Conservation (phyloP, 53 echinoderm and acorn worm genomes). For the Mesocentrotus franciscanus region DNA sequence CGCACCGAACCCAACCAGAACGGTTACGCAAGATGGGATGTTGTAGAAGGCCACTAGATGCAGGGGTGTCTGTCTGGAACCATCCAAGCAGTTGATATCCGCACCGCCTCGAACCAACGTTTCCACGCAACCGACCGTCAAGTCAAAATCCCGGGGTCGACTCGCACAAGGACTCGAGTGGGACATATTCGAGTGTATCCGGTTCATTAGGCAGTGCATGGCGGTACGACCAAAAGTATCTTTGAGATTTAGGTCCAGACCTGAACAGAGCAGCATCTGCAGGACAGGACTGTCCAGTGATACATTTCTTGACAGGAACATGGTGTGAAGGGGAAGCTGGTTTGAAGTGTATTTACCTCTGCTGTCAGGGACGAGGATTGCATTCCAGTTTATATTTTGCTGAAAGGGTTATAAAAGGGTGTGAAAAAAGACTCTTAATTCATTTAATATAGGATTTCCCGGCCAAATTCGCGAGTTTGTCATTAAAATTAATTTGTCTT, state of each 20-base stretch:
- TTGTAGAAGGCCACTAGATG: slow-evolving; percentile 72
- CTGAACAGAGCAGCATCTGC: slow-evolving; percentile 64
- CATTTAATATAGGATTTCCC: too few species aligned
- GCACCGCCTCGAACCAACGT: slow-evolving; percentile 58
- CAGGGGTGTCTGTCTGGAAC: slow-evolving; percentile 62
- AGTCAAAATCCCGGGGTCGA: slow-evolving; percentile 42
- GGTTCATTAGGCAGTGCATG: slow-evolving; percentile 67
- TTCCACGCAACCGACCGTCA: slow-evolving; percentile 58
- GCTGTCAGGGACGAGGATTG: slow-evolving; percentile 21
- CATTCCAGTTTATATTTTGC: slow-evolving; percentile 44
- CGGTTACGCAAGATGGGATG: slow-evolving; percentile 54
- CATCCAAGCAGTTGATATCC: slow-evolving; percentile 64
- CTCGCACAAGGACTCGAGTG: slow-evolving; percentile 47
- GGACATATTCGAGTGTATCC: slow-evolving; percentile 52
- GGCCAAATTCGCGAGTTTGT: too few species aligned
- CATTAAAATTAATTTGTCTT: too few species aligned
- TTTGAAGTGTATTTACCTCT: slow-evolving; percentile 7
- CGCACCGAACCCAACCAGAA: slow-evolving; percentile 63
- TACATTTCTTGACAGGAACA: slow-evolving; percentile 23
- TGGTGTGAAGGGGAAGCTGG: slow-evolving; percentile 34
- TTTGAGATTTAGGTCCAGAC: slow-evolving; percentile 68
- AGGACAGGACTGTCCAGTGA: slow-evolving; percentile 52
- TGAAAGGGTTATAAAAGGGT: not conserved
- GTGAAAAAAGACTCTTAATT: not conserved
- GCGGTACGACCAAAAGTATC: slow-evolving; percentile 74